Conservation (phyloP, 2,113 vertebrate genomes). For the Peromyscus leucopus region DNA sequence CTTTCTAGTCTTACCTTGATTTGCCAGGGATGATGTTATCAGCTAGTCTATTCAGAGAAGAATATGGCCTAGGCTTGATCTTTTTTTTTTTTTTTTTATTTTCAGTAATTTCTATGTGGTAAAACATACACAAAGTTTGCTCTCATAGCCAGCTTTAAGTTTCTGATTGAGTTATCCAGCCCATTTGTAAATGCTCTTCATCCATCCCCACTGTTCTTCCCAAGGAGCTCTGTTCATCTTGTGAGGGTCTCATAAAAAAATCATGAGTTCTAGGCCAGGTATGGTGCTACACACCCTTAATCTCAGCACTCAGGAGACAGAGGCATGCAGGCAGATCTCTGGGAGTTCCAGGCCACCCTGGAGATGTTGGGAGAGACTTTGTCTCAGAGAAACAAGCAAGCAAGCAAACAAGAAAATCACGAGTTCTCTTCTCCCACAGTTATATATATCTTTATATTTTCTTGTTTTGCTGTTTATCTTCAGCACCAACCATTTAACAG, state of each 20-base stretch:
- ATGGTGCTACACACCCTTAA: background rate
- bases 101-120: background rate
- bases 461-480: conserved; percentile 41
- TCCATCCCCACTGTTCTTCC: background rate
- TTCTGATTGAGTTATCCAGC: background rate
- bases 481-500: background rate
- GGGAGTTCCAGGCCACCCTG: background rate
- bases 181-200: background rate
- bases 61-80: conserved; percentile 8
- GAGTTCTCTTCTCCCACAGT: background rate
- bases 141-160: background rate
- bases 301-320: background rate
- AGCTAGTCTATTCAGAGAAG: background rate
- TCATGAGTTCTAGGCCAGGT: background rate
- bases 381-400: background rate
- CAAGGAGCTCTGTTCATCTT: background rate
- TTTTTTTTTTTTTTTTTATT: background rate
- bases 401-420: background rate
- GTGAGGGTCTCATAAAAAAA: conserved; percentile 16
- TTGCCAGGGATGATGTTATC: background rate
- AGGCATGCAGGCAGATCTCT: background rate
- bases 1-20: conserved; percentile 48
- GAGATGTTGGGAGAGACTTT: background rate
- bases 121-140: background rate
- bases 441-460: background rate